Conservation (phyloP, 2,113 vertebrate genomes). For the Erpornis zantholeuca region DNA sequence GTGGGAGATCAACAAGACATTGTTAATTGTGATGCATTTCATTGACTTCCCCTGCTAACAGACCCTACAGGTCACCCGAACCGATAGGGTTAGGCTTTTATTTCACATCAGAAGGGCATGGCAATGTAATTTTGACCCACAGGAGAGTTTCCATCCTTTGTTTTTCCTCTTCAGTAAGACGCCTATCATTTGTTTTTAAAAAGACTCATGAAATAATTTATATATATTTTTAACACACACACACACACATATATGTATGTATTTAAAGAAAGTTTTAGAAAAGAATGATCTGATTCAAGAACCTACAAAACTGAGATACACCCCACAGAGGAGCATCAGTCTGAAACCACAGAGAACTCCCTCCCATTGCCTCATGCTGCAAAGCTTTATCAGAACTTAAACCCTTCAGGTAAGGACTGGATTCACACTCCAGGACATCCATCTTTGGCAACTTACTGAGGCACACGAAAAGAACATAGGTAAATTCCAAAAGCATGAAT, state of each 20-base stretch:
- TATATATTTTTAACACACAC: not conserved
- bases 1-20: constrained; percentile 71
- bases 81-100: constrained; percentile 19
- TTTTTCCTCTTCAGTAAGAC: not conserved
- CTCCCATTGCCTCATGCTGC: not conserved
- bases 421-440: not conserved
- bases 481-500: not conserved
- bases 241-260: no score
- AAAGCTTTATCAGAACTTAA: not conserved
- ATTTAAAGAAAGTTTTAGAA: not conserved
- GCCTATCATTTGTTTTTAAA: not conserved
- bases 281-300: not conserved
- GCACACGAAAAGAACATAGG: not conserved
- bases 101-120: constrained; percentile 32
- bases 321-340: not conserved
- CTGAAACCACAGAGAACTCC: not conserved
- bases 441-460: not conserved
- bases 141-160: not conserved
- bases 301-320: not conserved
- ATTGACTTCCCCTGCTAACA: constrained; percentile 48
- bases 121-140: not conserved
- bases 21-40: constrained; percentile 75
- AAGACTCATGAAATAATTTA: not conserved
- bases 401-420: not conserved
- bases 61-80: constrained; percentile 43